Evolutionary conservation across 1,140 invertebrate genomes (phyloP), one percentile per base, ranked within the genome.

Genomic region (Portunus trituberculatus): DNA sequence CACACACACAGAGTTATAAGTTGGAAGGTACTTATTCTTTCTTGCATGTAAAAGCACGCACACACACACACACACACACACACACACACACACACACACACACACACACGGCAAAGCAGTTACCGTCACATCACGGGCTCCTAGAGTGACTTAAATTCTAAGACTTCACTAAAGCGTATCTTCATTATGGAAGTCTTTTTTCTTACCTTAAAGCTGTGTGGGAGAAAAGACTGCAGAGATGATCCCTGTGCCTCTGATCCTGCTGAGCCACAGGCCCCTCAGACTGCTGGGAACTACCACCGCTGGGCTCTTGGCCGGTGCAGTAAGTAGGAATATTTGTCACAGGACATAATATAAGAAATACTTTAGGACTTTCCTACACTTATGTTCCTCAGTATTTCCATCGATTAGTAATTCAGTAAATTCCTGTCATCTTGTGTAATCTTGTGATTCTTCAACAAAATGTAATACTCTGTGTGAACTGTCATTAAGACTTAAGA

Each of bases 371-470:
- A 76, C n/a, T 76, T 76, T 76, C 20, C 67, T 76, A 76, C 67
- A 76, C 67, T n/a, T n/a, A n/a, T 20, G 67, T 76, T 76, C 20
- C 6, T 76, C 67, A 76, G 67, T n/a, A 76, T 76, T 76, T 20
- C 67, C 25, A n/a, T 76, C 67, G n/a, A 76, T 76, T 76, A 76
- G 6, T n/a, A 76, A n/a, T 76, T 76, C 67, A n/a, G n/a, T 76
- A n/a, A 76, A 76, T n/a, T 76, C 67, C 67, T 76, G 67, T 76
- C 67, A 76, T 76, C 67, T 76, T 76, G 67, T 20, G 67, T 76
- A n/a, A 20, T 76, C 67, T 76, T 76, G 67, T 76, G 67, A 76
- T 76, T 76, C 67, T 25, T 76, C 20, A 20, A 76, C 67, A 76
- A 25, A 76, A 76, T 76, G 67, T 76, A 76, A 76, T 76, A 76